Evolutionary conservation across 2,888 invertebrate species (phyloP), one percentile per base, ranked within the genome.

Genomic region (Exephanes ischioxanthus): DNA sequence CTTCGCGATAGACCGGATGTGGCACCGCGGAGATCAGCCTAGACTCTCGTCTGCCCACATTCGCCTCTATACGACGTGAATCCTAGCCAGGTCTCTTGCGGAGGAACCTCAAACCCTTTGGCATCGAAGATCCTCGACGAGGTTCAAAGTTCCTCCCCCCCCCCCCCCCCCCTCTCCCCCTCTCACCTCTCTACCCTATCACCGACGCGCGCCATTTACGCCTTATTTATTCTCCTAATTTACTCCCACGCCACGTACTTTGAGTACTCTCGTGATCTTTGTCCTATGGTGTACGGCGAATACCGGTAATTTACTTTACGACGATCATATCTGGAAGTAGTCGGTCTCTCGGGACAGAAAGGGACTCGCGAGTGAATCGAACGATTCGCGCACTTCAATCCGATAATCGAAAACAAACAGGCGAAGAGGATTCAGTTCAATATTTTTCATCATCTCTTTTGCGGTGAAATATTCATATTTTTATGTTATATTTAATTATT

Each of bases 171-270:
- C n/a, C n/a, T n/a, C n/a, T n/a, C n/a, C n/a, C n/a, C n/a, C n/a
- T n/a, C 87, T 2, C 58, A 26, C 14, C 11, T 9, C 16, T 14
- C 14, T 26, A 16, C 14, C 1, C 61, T 1, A 45, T 1, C 14
- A 45, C 76, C 88, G 86, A 83, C 88, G 45, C 30, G 30, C 70
- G 87, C 89, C 91, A 90, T 90, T 91, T 91, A 89, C 90, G 91
- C 91, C 89, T 92, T 91, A 92, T 92, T 92, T 92, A 92, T 92
- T 91, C 91, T 89, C 90, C 90, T 92, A 91, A 92, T 92, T 92
- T 92, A 91, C 92, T 92, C 92, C 92, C 90, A 92, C 92, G 89
- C 90, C 86, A 37, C 71, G 71, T 71, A 55, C 11, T n/a, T 14
- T 33, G 30, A 14, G 48, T n/a, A 7, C 51, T 30, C 16, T n/a